Evolutionary conservation across 2,113 vertebrate genomes (phyloP).

Genomic region (Platichthys stellatus): DNA sequence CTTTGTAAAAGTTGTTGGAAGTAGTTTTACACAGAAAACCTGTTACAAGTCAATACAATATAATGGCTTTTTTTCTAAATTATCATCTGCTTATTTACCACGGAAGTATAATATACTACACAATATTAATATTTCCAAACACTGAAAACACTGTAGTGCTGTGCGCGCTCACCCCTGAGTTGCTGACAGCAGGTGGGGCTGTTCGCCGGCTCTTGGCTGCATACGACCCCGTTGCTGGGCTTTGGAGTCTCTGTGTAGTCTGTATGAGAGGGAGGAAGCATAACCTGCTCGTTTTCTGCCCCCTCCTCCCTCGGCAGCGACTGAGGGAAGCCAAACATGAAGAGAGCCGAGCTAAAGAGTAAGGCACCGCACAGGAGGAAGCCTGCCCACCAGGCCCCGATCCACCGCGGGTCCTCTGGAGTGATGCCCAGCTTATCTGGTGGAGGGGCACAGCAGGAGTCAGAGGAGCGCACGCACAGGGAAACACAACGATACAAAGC

Average conservation of each 20-base stretch:
- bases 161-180: constrained; percentile 87
- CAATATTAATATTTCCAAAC: background rate
- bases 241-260: constrained; percentile 86
- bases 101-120: background rate
- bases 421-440: constrained; percentile 92
- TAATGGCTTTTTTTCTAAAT: background rate
- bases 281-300: constrained; percentile 91
- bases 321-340: constrained; percentile 98
- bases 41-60: background rate
- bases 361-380: constrained; percentile 98
- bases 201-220: constrained; percentile 81
- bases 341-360: constrained; percentile 95
- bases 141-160: background rate
- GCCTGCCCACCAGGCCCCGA: constrained; percentile 98
- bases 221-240: constrained; percentile 89
- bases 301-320: constrained; percentile 86
- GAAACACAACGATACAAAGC: background rate
- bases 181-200: constrained; percentile 92
- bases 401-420: constrained; percentile 96
- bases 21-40: background rate
- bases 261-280: constrained; percentile 85
- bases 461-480: background rate
- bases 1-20: too few relatives aligned
- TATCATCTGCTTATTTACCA: background rate
- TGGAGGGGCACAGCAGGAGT: background rate